phyloP scores from a whole-genome alignment of 92 coral and sea anemone species.

The Phenganax stokvisi region DNA sequence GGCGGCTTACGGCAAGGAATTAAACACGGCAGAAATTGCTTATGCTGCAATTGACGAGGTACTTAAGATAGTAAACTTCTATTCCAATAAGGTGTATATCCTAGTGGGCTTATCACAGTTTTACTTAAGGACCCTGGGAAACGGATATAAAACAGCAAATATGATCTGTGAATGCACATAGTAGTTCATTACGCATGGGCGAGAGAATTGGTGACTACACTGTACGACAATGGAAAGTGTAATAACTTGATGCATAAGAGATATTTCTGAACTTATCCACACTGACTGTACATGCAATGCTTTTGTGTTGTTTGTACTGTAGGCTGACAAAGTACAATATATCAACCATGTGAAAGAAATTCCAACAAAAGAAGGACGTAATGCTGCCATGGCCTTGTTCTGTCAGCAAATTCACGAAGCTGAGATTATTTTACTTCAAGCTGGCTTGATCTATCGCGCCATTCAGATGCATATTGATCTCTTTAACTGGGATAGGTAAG shows the following conservation, averaged over 20 bases:
- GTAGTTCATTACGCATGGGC: too few species aligned
- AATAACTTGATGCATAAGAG: too few species aligned
- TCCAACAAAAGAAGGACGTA: conserved; percentile 94
- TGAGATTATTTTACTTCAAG: conserved; percentile 78
- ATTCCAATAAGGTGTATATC: too few species aligned
- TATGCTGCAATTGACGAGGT: conserved; percentile 99
- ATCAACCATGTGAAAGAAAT: conserved; percentile 96
- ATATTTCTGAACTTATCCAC: not conserved
- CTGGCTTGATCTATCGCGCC: conserved; percentile 87
- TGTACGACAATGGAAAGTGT: too few species aligned
- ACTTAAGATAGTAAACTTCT: not conserved
- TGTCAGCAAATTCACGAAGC: conserved; percentile 92
- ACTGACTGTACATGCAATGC: not conserved
- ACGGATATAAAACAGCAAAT: too few species aligned
- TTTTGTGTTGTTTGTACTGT: not conserved
- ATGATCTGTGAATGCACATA: too few species aligned
- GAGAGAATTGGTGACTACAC: too few species aligned
- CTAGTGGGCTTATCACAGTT: too few species aligned
- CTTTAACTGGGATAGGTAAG: conserved; percentile 96
- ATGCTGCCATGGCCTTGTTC: conserved; percentile 96
- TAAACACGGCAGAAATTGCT: conserved; percentile 94
- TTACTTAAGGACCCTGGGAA: too few species aligned
- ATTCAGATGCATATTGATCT: conserved; percentile 94
- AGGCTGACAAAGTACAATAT: conserved; percentile 99
- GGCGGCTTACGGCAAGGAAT: conserved; percentile 93